These are phyloP conservation scores for Nowickia ferox DNA, from an alignment of 2,888 invertebrate species.

Conservation along the genomic window DNA sequence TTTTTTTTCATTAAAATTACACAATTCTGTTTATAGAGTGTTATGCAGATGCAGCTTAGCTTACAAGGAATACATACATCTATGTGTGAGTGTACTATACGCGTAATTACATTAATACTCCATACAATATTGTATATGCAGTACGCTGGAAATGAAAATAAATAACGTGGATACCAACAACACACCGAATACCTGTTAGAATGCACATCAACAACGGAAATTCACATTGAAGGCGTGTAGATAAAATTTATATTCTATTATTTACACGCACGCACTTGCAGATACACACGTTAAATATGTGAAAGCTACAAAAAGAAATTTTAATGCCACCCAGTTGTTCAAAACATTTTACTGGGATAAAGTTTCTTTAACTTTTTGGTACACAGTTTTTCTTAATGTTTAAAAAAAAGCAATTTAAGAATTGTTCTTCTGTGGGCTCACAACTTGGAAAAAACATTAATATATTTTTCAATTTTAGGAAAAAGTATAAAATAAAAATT, in stretches of 20 bases:
- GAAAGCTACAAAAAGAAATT: background rate
- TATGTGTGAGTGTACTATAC: background rate
- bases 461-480: too few species aligned
- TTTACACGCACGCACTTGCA: background rate
- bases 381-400: too few species aligned
- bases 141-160: conserved; percentile 36
- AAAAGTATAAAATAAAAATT: too few species aligned
- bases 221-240: conserved; percentile 53
- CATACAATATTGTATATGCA: background rate
- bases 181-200: conserved; percentile 52
- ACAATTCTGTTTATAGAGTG: background rate
- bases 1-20: background rate
- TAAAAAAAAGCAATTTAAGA: too few species aligned
- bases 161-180: conserved; percentile 55
- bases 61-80: background rate
- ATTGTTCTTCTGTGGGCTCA: too few species aligned
- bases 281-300: background rate
- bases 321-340: background rate
- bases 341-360: background rate
- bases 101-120: background rate
- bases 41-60: background rate
- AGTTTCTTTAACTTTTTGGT: too few species aligned
- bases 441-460: too few species aligned
- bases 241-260: conserved; percentile 60
- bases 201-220: conserved; percentile 60